phyloP scores from a whole-genome alignment of 2,888 invertebrate species.

The Drosophila paranaensis region DNA sequence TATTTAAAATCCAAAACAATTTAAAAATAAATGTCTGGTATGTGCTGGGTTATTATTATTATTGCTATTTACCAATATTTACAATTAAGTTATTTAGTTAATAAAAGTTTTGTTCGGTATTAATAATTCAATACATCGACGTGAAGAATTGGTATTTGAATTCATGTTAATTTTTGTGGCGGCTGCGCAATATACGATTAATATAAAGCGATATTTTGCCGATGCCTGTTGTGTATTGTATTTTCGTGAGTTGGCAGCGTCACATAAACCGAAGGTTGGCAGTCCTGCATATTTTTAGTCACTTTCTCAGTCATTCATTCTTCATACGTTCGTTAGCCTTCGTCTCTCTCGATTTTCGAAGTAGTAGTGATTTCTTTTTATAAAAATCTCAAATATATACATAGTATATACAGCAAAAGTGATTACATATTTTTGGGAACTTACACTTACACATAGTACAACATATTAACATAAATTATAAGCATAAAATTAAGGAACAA shows the following conservation, averaged over 20 bases:
- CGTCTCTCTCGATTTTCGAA: conserved; percentile 61
- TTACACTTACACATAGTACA: conserved; percentile 47
- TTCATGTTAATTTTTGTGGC: conserved; percentile 1
- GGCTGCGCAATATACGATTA: conserved; percentile 11
- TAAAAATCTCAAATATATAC: conserved; percentile 56
- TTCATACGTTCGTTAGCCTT: conserved; percentile 56
- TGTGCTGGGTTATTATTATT: neutral
- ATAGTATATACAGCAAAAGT: conserved; percentile 50
- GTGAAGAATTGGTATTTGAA: conserved; percentile 1
- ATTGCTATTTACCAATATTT: neutral
- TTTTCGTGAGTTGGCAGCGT: conserved; percentile 27
- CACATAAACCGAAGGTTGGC: conserved; percentile 28
- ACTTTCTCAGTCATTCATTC: conserved; percentile 61
- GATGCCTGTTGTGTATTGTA: conserved; percentile 13
- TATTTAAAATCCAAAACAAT: neutral
- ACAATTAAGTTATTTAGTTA: neutral
- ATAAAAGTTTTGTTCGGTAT: neutral
- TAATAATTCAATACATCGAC: neutral
- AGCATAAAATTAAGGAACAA: conserved; percentile 40
- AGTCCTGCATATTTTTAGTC: conserved; percentile 49
- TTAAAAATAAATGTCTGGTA: neutral
- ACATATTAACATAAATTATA: conserved; percentile 39
- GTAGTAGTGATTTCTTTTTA: conserved; percentile 61
- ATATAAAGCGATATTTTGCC: neutral
- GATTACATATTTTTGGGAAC: conserved; percentile 47